Evolutionary conservation across 2,797 vertebrate species (phyloP).

Genomic region (Erpetoichthys calabaricus): DNA sequence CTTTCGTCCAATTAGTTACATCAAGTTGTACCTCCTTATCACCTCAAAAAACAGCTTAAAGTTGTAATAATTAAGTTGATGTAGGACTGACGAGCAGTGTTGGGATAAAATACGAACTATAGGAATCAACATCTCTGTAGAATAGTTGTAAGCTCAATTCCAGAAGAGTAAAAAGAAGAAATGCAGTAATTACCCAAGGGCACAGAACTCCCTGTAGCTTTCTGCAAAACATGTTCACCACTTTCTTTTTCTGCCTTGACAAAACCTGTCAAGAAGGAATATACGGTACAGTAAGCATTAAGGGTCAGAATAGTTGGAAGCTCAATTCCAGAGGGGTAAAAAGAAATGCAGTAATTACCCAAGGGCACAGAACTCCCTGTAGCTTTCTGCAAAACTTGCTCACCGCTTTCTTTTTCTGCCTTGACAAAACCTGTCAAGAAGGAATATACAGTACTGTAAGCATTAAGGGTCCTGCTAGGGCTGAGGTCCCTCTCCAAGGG

Average conservation of each 20-base stretch:
- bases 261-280: slow-evolving; percentile 34
- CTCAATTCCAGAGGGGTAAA: too few species aligned
- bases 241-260: slow-evolving; percentile 48
- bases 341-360: too few species aligned
- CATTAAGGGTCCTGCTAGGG: neutral
- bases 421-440: slow-evolving; percentile 39
- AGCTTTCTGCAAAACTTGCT: slow-evolving; percentile 27
- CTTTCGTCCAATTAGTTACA: too few species aligned
- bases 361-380: slow-evolving; percentile 31
- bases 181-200: slow-evolving; percentile 7
- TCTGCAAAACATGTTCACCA: slow-evolving; percentile 37
- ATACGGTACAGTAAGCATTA: slow-evolving; percentile 1
- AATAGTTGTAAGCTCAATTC: too few species aligned
- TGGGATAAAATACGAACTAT: neutral
- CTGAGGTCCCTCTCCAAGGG: neutral
- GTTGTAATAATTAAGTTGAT: too few species aligned
- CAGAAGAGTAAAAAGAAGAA: too few species aligned
- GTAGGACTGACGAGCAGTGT: neutral
- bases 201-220: slow-evolving; percentile 31
- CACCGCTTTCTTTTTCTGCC: slow-evolving; percentile 53
- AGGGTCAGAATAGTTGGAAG: too few species aligned
- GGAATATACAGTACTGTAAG: slow-evolving; percentile 5
- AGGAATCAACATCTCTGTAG: too few species aligned
- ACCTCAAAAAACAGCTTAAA: too few species aligned
- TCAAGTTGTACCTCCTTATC: too few species aligned